Percentiles rank a stretch among this genome's conserved stretches.
These are phyloP conservation scores for Cryptotis parvus DNA, from an alignment of 2,113 vertebrate species.

Conservation along the genomic window DNA sequence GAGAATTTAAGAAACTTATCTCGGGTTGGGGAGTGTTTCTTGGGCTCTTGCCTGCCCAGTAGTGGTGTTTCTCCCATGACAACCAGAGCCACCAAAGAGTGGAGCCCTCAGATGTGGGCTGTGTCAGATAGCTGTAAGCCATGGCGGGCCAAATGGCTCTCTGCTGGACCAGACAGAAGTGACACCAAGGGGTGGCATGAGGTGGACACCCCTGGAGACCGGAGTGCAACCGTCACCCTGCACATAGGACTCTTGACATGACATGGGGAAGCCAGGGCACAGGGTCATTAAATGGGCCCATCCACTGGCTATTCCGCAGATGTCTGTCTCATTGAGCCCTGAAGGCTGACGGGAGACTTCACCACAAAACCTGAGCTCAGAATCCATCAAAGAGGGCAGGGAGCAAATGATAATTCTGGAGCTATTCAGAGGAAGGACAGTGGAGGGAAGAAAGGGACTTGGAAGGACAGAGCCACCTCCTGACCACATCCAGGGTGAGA, in stretches of 20 bases:
- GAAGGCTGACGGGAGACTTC: not conserved
- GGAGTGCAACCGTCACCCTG: not conserved
- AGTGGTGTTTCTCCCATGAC: not conserved
- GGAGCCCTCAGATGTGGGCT: not conserved
- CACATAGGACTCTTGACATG: accelerated
- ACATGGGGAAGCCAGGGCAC: not conserved
- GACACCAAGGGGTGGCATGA: accelerated
- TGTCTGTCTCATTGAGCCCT: not conserved
- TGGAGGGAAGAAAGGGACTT: not conserved
- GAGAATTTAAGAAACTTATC: too few relatives aligned
- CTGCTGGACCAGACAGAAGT: not conserved
- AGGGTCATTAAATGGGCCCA: not conserved
- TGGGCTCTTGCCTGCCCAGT: not conserved
- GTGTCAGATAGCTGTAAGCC: too few relatives aligned
- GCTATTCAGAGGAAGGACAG: not conserved
- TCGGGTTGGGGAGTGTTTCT: too few relatives aligned
- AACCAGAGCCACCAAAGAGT: not conserved
- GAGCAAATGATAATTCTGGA: not conserved
- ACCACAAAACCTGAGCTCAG: too few relatives aligned
- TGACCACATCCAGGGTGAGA: not conserved
- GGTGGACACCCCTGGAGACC: accelerated
- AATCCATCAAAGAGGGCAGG: not conserved
- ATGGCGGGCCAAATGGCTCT: not conserved
- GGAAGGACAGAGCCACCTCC: not conserved
- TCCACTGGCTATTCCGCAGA: not conserved